Evolutionary conservation across 2,113 vertebrate genomes (phyloP), one percentile per base, ranked within the genome.

Genomic region (Syngnathus floridae): DNA sequence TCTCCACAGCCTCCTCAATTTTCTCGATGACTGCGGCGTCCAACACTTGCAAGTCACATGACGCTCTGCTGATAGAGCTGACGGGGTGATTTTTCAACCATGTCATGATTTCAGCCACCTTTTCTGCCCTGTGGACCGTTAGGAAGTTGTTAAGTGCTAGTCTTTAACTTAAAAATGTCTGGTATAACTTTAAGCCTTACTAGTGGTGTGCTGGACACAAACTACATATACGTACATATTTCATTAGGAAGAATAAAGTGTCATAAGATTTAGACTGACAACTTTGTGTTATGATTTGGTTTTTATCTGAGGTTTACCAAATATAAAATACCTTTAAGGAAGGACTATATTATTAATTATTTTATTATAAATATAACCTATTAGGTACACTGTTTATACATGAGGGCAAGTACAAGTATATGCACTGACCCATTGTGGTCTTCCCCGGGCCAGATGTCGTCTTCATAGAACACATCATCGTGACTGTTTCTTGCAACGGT

Each of bases 381-480:
- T 2, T 2, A 51, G 48, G 6, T 19, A 19, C n/a, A 19, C 9
- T 51, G 19, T 8, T 51, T 51, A 8, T n/a, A 51, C 7, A 51
- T 51, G 48, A 51, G 17, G 19, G 54, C 16, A 56, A 35, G 54
- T 36, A 19, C 19, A 37, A 58, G 8, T 5, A 37, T 10, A 58
- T 60, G 37, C 9, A 21, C 54, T 77, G 88, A 98, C 97, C 95
- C 94, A 52, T 95, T 96, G 76, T 95, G 93, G 68, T 95, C 91
- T 69, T 92, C 92, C 79, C 89, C 92, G 49, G 96, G 91, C 97
- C 97, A 99, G 85, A 99, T 93, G 67, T 99, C 95, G 72, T 98
- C 95, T 86, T 99, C 97, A 49, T 97, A 98, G 87, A 98, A 99
- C 51, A 97, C 88, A 73, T 99, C 95, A 63, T 98, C 96, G 22